These are phyloP conservation scores for Thecophora atra DNA, from an alignment of 2,888 invertebrate species.

Conservation along the genomic window DNA sequence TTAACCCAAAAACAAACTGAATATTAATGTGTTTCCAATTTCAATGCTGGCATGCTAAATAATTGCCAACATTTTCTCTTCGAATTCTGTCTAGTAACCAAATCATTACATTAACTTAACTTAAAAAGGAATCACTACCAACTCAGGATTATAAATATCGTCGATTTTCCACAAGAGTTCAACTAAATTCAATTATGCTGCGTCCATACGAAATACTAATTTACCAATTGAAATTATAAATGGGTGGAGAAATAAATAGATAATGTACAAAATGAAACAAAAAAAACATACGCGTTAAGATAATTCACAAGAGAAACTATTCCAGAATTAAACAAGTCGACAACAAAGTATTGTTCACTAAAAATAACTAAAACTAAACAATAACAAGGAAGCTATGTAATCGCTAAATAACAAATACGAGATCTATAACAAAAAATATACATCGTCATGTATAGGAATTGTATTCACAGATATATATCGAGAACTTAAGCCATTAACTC, in stretches of 20 bases:
- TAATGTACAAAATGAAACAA: slow-evolving; percentile 44
- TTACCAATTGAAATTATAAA: slow-evolving; percentile 57
- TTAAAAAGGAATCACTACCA: neutral
- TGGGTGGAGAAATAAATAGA: slow-evolving; percentile 57
- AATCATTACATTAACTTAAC: no score
- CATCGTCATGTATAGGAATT: neutral
- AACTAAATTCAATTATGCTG: slow-evolving; percentile 5
- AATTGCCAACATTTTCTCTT: no score
- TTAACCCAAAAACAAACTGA: slow-evolving; percentile 33
- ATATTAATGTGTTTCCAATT: neutral
- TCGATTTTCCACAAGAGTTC: neutral
- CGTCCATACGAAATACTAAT: slow-evolving; percentile 23
- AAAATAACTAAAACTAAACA: slow-evolving; percentile 47
- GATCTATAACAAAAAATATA: neutral
- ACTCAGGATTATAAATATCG: slow-evolving; percentile 13
- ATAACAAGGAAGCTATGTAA: slow-evolving; percentile 41
- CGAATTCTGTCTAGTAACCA: no score
- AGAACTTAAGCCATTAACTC: slow-evolving; percentile 76
- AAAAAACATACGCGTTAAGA: slow-evolving; percentile 45
- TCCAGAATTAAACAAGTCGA: slow-evolving; percentile 39
- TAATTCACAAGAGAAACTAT: slow-evolving; percentile 39
- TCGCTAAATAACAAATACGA: neutral
- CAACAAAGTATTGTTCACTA: no score
- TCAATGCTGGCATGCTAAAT: neutral
- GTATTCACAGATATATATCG: neutral